Base-by-base conservation (phyloP, 1,140 invertebrate species). In the Bombus pyrosoma region DNA sequence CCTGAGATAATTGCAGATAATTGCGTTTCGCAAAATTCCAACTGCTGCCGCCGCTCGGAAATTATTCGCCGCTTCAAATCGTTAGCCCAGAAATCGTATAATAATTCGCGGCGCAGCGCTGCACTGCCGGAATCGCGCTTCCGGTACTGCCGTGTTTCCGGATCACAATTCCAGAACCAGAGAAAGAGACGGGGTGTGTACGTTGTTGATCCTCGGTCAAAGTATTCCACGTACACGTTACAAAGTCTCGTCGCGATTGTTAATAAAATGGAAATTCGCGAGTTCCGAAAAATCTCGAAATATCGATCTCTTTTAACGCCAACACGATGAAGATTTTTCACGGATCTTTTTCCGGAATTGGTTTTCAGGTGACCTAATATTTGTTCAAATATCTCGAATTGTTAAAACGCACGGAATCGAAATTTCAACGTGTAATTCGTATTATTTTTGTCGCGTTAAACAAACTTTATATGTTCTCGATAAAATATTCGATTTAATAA, bases 11-110 rank as follows among this genome's bases (percentile, higher is more conserved):
- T 76, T 76, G 34, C 74, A 39, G 59, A 76, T 76, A 53, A 53
- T 53, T 53, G 53, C 59, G 74, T 76, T 59, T 43, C 22, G 64
- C 74, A 39, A 59, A 59, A 76, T 39, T 59, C 53, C 53, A 25
- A 15, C 53, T 10, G 74, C 18, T 37, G 37, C 74, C 34, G 34
- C 25, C 25, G 53, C 53, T 57, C 74, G 74, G 74, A 76, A 76
- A 76, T 76, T 76, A 76, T 76, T 59, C 73, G 43, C 47, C 32
- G 73, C 47, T 57, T 75, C 74, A 62, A 83, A 83, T 69, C 81
- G 81, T 69, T 76, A 77, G 74, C 28, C 82, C 82, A 76, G 82
- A 83, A 83, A 83, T 83, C 74, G 34, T 59, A 76, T 76, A 76
- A 76, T 76, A 59, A 76, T 39, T 76, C 74, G 74, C 25, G 32